Percentiles rank a stretch among this genome's conserved stretches.
These are phyloP conservation scores for Lanius ludovicianus DNA, from an alignment of 2,113 vertebrate species.

Conservation along the genomic window DNA sequence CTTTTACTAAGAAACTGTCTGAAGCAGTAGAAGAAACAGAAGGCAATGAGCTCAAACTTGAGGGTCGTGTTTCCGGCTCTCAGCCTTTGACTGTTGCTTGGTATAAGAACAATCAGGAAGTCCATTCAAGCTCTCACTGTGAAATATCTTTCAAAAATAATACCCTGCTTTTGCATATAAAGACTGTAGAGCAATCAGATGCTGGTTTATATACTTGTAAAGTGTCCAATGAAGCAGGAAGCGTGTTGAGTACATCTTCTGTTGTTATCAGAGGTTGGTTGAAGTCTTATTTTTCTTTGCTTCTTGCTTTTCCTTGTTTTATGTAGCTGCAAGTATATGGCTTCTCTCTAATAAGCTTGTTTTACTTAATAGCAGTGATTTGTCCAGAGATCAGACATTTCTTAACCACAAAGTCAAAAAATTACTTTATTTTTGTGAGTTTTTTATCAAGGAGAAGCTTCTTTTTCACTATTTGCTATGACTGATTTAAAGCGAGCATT, in stretches of 20 bases:
- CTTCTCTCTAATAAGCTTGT: not conserved
- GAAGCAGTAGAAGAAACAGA: slow-evolving; percentile 89
- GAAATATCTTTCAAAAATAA: slow-evolving; percentile 93
- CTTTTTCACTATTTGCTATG: not conserved
- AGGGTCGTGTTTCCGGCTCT: slow-evolving; percentile 89
- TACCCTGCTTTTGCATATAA: slow-evolving; percentile 82
- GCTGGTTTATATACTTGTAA: slow-evolving; percentile 88
- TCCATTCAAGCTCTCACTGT: slow-evolving; percentile 81
- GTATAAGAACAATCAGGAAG: slow-evolving; percentile 87
- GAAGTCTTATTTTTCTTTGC: not conserved
- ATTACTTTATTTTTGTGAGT: not conserved
- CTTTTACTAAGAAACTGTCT: slow-evolving; percentile 93
- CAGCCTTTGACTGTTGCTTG: slow-evolving; percentile 88
- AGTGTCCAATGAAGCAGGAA: slow-evolving; percentile 90
- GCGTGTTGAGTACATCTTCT: slow-evolving; percentile 79
- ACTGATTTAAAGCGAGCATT: not conserved
- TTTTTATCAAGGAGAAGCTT: not conserved
- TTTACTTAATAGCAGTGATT: not conserved
- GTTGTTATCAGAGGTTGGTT: slow-evolving; percentile 88
- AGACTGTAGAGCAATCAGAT: slow-evolving; percentile 76
- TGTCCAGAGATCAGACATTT: not conserved
- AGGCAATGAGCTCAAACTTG: slow-evolving; percentile 89
- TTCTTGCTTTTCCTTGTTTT: not conserved
- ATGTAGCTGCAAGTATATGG: not conserved
- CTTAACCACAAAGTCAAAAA: not conserved